phyloP scores from a whole-genome alignment of 2,888 invertebrate genomes.

The Priocnemis perturbator region DNA sequence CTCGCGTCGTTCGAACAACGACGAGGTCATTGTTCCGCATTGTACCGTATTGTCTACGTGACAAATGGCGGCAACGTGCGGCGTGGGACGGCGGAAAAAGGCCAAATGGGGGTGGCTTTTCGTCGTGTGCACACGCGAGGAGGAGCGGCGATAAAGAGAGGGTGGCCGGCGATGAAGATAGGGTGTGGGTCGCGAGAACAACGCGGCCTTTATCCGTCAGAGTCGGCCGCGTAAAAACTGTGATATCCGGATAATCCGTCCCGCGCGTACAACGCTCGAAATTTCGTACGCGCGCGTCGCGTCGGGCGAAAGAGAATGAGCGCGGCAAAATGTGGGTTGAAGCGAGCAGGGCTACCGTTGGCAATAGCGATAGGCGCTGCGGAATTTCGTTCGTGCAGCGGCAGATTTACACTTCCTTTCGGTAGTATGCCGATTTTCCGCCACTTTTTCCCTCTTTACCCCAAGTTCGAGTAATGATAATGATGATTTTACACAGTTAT shows the following conservation, averaged over 20 bases:
- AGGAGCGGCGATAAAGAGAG: background rate
- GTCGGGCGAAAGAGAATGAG: background rate
- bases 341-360: no score
- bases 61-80: constrained; percentile 1
- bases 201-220: constrained; percentile 33
- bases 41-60: background rate
- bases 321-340: constrained; percentile 14
- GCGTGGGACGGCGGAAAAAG: constrained; percentile 28
- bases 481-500: no score
- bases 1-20: no score
- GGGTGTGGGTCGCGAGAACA: constrained; percentile 34
- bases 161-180: no score
- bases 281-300: background rate
- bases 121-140: constrained; percentile 1
- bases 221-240: constrained; percentile 30
- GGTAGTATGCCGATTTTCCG: no score
- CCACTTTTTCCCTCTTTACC: no score
- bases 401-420: no score
- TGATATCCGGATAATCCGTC: constrained; percentile 48
- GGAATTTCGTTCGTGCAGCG: background rate
- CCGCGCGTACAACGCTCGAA: background rate
- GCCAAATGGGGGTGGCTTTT: constrained; percentile 21
- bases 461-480: no score
- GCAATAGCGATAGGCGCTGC: background rate
- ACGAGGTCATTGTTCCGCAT: no score